These are phyloP conservation scores for Oreochromis grahami DNA, from an alignment of 2,797 vertebrate genomes.

Conservation along the genomic window DNA sequence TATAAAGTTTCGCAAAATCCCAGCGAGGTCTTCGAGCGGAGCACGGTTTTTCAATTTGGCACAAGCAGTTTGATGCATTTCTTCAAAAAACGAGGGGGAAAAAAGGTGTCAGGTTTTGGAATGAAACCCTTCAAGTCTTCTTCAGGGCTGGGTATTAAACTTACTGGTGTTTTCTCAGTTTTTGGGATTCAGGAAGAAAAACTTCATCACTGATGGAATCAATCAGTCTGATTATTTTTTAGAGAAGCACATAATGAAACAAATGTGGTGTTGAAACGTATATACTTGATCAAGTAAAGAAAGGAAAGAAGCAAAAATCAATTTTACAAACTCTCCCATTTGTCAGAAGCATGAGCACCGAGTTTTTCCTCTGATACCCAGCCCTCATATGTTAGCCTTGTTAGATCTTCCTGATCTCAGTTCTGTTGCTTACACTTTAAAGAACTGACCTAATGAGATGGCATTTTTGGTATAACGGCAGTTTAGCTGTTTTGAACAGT, in stretches of 20 bases:
- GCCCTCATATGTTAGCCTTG: background rate
- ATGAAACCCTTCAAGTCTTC: conserved; percentile 13
- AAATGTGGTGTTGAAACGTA: background rate
- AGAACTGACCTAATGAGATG: background rate
- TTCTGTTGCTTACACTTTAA: background rate
- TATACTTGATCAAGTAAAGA: conserved; percentile 2
- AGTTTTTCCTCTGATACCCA: conserved; percentile 5
- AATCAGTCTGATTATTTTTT: background rate
- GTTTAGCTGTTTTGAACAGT: conserved; percentile 1
- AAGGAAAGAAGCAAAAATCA: background rate
- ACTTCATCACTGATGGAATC: background rate
- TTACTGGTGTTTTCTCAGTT: conserved; percentile 22
- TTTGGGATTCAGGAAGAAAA: background rate
- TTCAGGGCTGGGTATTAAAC: conserved; percentile 23
- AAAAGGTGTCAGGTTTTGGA: background rate
- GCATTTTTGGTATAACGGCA: background rate
- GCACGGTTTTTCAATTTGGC: background rate
- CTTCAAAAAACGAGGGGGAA: background rate
- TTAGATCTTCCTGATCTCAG: conserved; percentile 3
- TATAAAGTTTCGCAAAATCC: background rate
- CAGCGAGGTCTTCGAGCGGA: background rate
- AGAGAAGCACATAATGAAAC: background rate
- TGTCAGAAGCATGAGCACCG: background rate
- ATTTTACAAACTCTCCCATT: background rate
- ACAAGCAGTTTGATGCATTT: background rate